Evolutionary conservation across 2,888 invertebrate genomes (phyloP).

Genomic region (Standfussiana lucernea): DNA sequence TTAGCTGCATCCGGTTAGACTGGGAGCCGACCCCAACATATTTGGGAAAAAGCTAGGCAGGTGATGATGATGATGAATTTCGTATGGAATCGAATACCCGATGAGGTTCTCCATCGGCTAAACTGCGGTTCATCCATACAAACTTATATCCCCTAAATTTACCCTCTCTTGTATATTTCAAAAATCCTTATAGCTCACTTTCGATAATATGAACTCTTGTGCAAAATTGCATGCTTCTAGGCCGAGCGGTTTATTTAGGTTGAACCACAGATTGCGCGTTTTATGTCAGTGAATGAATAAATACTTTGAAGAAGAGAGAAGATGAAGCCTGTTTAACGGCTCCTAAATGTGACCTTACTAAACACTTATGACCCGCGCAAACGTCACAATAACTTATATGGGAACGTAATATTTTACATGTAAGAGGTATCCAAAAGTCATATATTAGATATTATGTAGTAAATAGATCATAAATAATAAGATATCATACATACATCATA

Average conservation of each 20-base stretch:
- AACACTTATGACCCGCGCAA: slow-evolving; percentile 14
- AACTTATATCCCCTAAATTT: too few relatives aligned
- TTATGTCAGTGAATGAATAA: neutral
- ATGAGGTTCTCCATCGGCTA: too few relatives aligned
- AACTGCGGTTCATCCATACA: too few relatives aligned
- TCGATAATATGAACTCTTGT: neutral
- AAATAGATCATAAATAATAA: slow-evolving; percentile 37
- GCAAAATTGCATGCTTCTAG: neutral
- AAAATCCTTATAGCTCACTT: neutral
- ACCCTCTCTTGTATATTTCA: neutral
- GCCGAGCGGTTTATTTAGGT: too few relatives aligned
- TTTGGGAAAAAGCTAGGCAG: too few relatives aligned
- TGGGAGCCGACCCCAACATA: neutral
- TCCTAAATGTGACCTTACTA: neutral
- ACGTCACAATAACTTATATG: slow-evolving; percentile 14
- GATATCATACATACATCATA: neutral
- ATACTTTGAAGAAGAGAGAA: neutral
- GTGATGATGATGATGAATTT: neutral
- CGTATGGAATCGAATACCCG: too few relatives aligned
- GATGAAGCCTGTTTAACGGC: neutral
- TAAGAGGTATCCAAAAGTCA: slow-evolving; percentile 7
- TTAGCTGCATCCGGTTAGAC: neutral
- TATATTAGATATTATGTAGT: slow-evolving; percentile 21
- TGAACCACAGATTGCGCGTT: too few relatives aligned
- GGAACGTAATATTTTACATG: slow-evolving; percentile 20